phyloP scores from a whole-genome alignment of 2,113 vertebrate genomes.

The Delphinapterus leucas region DNA sequence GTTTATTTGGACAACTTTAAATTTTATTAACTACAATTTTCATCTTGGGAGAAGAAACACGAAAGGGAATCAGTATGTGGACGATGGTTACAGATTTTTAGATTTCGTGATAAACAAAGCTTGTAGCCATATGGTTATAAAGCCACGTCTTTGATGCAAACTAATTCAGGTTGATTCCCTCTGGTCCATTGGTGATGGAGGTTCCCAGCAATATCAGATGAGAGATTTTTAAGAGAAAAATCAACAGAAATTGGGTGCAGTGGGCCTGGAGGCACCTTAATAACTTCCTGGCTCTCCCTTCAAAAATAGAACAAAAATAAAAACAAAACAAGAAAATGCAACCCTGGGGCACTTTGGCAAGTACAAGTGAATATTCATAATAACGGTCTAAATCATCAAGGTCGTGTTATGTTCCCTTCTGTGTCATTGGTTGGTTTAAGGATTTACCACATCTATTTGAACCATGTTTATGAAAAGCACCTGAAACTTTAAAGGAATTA shows the following conservation, averaged over 20 bases:
- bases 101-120: rapidly evolving
- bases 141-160: rapidly evolving
- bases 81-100: rapidly evolving
- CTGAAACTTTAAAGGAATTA: not conserved
- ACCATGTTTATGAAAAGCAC: rapidly evolving
- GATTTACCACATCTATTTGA: rapidly evolving
- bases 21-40: not conserved
- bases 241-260: too few species aligned
- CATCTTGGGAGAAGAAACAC: rapidly evolving
- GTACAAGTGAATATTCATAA: rapidly evolving
- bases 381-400: not conserved
- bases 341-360: not conserved
- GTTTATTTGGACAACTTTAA: too few species aligned
- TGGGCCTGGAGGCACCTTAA: not conserved
- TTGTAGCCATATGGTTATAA: rapidly evolving
- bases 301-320: not conserved
- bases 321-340: not conserved
- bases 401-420: not conserved
- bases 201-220: rapidly evolving
- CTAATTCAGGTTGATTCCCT: not conserved
- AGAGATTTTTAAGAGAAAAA: not conserved
- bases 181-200: rapidly evolving
- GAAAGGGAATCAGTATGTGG: rapidly evolving
- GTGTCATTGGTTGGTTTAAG: too few species aligned
- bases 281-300: not conserved